Evolutionary conservation across 1,140 invertebrate species (phyloP).

Genomic region (Brachionus manjavacas): DNA sequence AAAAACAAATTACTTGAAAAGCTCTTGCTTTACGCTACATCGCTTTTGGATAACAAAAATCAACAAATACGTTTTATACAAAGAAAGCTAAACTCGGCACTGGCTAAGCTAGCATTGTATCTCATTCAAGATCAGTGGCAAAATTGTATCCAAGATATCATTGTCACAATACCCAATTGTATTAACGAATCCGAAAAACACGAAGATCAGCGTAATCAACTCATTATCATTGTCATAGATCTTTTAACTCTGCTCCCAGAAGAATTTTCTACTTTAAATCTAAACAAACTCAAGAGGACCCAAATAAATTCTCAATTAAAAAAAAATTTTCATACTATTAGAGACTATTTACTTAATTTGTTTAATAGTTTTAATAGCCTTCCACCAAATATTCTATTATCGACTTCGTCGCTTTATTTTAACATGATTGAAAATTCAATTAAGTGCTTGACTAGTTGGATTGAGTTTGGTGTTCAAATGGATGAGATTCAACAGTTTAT

Average conservation of each 20-base stretch:
- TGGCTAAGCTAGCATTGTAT: conserved; percentile 31
- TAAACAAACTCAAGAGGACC: conserved; percentile 31
- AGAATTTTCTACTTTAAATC: conserved; percentile 21
- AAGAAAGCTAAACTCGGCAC: conserved; percentile 21
- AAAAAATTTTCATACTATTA: conserved; percentile 16
- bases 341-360: conserved; percentile 6
- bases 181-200: conserved; percentile 16
- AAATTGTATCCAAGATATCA: conserved; percentile 31
- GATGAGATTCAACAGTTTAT: conserved; percentile 34
- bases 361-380: conserved; percentile 36
- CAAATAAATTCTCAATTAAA: conserved; percentile 37
- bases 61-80: conserved; percentile 26
- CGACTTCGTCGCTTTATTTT: conserved; percentile 19
- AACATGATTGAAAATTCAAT: conserved; percentile 37
- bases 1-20: conserved; percentile 39
- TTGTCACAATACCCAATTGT: conserved; percentile 27
- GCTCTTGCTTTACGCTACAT: conserved; percentile 15
- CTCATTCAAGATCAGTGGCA: conserved; percentile 41
- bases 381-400: not conserved
- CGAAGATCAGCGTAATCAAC: conserved; percentile 33
- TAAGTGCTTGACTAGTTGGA: conserved; percentile 36
- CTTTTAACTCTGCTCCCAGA: conserved; percentile 22
- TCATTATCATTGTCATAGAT: conserved; percentile 25
- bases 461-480: conserved; percentile 36
- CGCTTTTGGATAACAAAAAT: not conserved